Percentiles rank a stretch among this genome's conserved stretches.
Evolutionary conservation across 2,888 invertebrate species (phyloP).

Genomic region (Elmis aenea): DNA sequence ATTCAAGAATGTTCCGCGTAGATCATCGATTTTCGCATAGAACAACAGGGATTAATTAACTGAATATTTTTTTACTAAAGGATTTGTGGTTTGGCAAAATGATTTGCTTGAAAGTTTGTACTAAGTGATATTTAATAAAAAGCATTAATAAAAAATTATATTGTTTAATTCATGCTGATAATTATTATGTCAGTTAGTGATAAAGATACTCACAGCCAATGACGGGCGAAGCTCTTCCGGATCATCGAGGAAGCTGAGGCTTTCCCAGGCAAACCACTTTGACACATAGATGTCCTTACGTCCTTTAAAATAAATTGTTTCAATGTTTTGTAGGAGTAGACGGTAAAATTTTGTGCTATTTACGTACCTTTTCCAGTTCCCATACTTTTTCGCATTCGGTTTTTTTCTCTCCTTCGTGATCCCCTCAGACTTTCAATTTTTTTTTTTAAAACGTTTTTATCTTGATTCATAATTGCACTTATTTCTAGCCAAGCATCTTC

Average conservation of each 20-base stretch:
- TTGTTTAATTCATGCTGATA: too few relatives aligned
- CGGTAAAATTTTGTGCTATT: too few relatives aligned
- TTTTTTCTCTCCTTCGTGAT: neutral
- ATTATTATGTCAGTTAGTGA: neutral
- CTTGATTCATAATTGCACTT: conserved; percentile 1
- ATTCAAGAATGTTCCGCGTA: neutral
- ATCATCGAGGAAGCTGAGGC: neutral
- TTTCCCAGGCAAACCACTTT: neutral
- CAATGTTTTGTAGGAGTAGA: too few relatives aligned
- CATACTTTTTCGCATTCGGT: neutral
- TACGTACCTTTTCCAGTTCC: neutral
- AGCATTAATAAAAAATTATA: too few relatives aligned
- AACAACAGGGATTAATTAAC: too few relatives aligned
- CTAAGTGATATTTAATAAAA: neutral
- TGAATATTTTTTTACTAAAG: too few relatives aligned
- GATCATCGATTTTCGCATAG: neutral
- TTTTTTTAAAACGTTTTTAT: neutral
- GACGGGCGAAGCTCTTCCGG: neutral
- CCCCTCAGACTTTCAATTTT: neutral
- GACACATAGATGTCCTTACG: neutral
- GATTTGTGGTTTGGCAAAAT: neutral
- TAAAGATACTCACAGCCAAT: neutral
- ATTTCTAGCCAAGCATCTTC: conserved; percentile 4
- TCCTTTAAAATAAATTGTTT: neutral
- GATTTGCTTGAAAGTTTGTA: neutral